Conservation (phyloP, 2,888 invertebrate genomes). For the Therioaphis trifolii region DNA sequence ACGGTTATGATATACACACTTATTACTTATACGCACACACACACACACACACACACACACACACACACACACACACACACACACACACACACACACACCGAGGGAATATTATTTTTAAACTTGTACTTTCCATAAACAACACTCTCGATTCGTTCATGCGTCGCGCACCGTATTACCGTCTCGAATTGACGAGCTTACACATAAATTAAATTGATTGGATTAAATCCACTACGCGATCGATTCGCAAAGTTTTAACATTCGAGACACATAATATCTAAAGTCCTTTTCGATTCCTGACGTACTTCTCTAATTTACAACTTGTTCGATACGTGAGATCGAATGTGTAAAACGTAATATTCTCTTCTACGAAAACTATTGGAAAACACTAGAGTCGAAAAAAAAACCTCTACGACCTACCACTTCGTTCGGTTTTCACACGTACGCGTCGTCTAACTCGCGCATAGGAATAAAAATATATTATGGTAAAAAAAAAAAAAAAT, state of each 20-base stretch:
- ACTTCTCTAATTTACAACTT: background rate
- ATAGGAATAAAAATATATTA: no score
- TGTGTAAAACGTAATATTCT: background rate
- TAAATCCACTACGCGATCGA: background rate
- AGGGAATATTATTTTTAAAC: no score
- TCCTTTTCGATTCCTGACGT: background rate
- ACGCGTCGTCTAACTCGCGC: no score
- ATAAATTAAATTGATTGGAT: background rate
- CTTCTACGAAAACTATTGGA: background rate
- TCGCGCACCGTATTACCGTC: no score
- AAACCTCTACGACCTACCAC: background rate
- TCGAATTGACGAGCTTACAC: no score
- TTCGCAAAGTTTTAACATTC: background rate
- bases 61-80: no score
- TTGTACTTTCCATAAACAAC: no score
- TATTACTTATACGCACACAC: no score
- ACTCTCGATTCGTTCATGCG: no score
- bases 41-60: no score
- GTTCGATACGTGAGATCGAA: background rate
- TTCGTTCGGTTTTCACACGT: background rate
- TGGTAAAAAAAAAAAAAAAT: background rate
- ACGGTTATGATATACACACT: no score
- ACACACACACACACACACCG: no score
- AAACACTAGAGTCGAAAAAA: background rate
- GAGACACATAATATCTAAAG: background rate